Conservation (phyloP, 30 jellyfish, hydroid and myxozoan genomes). For the Morbakka virulenta region DNA sequence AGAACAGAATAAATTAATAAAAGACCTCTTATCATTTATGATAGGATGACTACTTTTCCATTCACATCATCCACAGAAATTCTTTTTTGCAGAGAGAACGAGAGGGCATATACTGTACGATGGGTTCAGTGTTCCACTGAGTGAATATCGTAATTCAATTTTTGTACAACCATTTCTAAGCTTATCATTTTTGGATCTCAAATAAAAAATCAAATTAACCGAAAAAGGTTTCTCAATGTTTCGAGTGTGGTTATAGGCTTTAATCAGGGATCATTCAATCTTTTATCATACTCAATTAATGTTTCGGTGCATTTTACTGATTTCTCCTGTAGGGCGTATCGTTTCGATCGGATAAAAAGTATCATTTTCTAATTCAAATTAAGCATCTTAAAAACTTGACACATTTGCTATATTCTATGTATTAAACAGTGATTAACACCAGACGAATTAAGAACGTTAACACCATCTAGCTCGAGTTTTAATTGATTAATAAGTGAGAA, state of each 20-base stretch:
- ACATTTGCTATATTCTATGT: no score
- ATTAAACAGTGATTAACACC: slow-evolving; percentile 11
- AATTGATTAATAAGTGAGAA: neutral
- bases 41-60: neutral
- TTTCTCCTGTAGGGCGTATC: neutral
- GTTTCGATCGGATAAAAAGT: neutral
- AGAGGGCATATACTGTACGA: neutral
- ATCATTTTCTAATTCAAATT: neutral
- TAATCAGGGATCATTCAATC: no score
- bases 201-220: slow-evolving; percentile 2
- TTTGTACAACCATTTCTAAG: slow-evolving; percentile 11
- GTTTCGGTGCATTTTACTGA: no score
- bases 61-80: slow-evolving; percentile 7
- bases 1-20: slow-evolving; percentile 2
- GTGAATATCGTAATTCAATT: slow-evolving; percentile 20
- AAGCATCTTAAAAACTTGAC: neutral
- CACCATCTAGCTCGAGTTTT: neutral
- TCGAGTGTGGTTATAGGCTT: neutral
- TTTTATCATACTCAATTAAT: neutral
- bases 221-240: neutral
- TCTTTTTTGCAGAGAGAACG: neutral
- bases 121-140: slow-evolving; percentile 12
- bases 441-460: neutral
- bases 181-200: neutral
- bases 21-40: neutral